phyloP scores from a whole-genome alignment of 2,888 invertebrate species.

The Lochmaea capreae region DNA sequence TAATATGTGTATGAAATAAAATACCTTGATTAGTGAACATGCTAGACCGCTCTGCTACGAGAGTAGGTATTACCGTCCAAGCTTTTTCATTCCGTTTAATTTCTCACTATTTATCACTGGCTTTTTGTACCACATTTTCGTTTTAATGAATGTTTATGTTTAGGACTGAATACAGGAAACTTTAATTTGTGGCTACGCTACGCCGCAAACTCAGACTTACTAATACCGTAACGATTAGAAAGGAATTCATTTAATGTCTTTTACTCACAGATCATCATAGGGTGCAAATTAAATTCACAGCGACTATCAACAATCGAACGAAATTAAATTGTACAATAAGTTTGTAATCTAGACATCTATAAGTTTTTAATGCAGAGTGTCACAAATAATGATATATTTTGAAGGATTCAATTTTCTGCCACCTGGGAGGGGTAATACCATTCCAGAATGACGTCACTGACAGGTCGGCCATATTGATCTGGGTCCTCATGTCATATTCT shows the following conservation, averaged over 20 bases:
- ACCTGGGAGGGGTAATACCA: too few relatives aligned
- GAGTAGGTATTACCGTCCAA: too few relatives aligned
- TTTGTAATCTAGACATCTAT: background rate
- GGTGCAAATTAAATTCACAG: background rate
- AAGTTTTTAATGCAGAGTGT: background rate
- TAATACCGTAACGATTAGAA: background rate
- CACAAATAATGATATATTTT: too few relatives aligned
- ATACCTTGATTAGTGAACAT: background rate
- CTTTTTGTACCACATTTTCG: conserved; percentile 1
- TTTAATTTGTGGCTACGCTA: background rate
- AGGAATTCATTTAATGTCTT: conserved; percentile 6
- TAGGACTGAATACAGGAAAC: background rate
- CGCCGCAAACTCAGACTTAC: conserved; percentile 5
- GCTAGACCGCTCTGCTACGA: background rate
- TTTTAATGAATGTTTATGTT: conserved; percentile 1
- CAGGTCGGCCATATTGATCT: too few relatives aligned
- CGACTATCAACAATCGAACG: background rate
- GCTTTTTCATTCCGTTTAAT: conserved; percentile 1
- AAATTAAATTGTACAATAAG: conserved; percentile 3
- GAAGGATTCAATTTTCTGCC: too few relatives aligned
- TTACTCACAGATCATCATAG: background rate
- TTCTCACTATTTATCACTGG: background rate
- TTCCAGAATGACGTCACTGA: too few relatives aligned
- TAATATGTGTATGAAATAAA: background rate
- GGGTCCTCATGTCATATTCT: too few relatives aligned